These are phyloP conservation scores for Cyanoramphus novaezelandiae DNA, from an alignment of 2,113 vertebrate species.

Conservation along the genomic window DNA sequence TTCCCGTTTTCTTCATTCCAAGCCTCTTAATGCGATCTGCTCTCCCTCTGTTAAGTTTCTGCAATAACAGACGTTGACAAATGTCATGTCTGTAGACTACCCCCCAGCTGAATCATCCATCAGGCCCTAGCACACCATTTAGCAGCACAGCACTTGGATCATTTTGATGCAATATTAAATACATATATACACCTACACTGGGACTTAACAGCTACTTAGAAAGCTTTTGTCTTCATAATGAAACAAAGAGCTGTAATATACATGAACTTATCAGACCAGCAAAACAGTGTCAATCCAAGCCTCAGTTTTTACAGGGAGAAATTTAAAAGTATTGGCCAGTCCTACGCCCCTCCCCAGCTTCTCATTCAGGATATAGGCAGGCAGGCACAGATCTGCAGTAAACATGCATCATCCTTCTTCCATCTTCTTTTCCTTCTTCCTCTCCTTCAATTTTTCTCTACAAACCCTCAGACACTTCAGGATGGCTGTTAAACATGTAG, in stretches of 20 bases:
- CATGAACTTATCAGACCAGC: neutral
- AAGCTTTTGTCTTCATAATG: neutral
- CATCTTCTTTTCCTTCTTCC: neutral
- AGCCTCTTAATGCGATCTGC: conserved; percentile 13
- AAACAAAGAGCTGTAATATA: neutral
- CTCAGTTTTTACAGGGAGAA: neutral
- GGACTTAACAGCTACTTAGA: neutral
- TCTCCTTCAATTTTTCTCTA: neutral
- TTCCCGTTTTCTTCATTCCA: conserved; percentile 7
- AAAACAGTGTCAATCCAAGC: neutral
- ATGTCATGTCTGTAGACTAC: neutral
- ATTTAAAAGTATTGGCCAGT: neutral
- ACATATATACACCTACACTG: neutral
- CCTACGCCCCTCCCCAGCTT: neutral
- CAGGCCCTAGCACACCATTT: neutral
- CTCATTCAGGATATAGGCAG: neutral
- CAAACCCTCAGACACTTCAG: neutral
- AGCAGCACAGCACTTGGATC: neutral
- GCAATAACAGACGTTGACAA: neutral
- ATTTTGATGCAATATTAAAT: neutral
- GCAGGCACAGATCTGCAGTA: neutral
- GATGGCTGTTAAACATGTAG: neutral
- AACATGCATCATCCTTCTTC: neutral
- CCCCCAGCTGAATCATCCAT: neutral
- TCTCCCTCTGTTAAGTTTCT: neutral